Base-by-base conservation (phyloP, 37 sponge, comb jelly and placozoan species). In the Beroe ovata region DNA sequence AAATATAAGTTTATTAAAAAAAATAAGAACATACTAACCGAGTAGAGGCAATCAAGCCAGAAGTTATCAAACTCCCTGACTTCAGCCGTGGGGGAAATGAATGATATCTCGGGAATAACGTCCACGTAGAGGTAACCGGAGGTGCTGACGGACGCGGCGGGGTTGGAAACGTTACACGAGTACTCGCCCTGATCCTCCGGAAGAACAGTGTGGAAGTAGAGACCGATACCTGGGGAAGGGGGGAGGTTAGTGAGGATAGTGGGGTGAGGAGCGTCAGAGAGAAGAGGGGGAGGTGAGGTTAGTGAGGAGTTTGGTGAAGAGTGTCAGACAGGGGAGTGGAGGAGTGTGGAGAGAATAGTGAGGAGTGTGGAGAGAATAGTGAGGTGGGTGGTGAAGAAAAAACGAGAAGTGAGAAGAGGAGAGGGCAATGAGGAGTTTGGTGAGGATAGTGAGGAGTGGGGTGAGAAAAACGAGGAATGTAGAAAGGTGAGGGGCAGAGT, bases 141-240 rank as follows among this genome's bases (percentile, higher is more conserved):
- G 14, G 30, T 30, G 30, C 69, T 66, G 69, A 37, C 33, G 1
- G 25, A 14, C 11, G 69, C 69, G 69, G 69, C 69, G 2, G 69
- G 69, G 69, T 66, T 66, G 69, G 69, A 66, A 1, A 66, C 69
- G 69, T 66, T 66, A 33, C 69, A 66, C 8, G 69, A 66, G 35
- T 66, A 66, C 69, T 66, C 69, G 33, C 69, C 69, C 69, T 66
- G 69, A 30, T 66, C 69, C 36, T 66, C 69, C 4, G 69, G 69
- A 37, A 66, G 69, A 18, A 66, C 69, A 0, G 69, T 66, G 16
- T 66, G 25, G 36, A 66, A 66, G 69, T 29, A 66, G 32, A 66
- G 69, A 14, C 69, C 69, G 35, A 29, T 30, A 66, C 69, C 69
- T 66, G 69, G 69, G 35, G 69, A 18, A 16, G 36, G 35, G 30